These are phyloP conservation scores for Acronicta psi DNA, from an alignment of 2,888 invertebrate species.

Conservation along the genomic window DNA sequence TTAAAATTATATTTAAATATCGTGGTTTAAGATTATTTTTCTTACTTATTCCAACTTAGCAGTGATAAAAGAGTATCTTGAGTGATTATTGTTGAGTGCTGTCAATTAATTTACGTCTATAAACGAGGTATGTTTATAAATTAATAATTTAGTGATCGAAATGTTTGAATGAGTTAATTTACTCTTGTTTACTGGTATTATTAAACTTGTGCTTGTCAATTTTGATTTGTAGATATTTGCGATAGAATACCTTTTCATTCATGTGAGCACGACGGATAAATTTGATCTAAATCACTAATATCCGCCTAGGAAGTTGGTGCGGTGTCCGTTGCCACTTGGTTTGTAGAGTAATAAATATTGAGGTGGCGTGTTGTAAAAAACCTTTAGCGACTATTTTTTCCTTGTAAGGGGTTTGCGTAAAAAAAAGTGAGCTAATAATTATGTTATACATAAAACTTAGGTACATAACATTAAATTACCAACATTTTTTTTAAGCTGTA, in stretches of 20 bases:
- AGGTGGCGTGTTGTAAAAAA: slow-evolving; percentile 33
- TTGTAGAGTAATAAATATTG: slow-evolving; percentile 47
- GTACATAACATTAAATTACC: no score
- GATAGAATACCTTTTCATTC: slow-evolving; percentile 12
- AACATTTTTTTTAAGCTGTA: no score
- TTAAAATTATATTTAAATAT: slow-evolving; percentile 26
- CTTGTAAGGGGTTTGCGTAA: no score
- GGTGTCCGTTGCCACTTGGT: slow-evolving; percentile 38
- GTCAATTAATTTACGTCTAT: slow-evolving; percentile 5
- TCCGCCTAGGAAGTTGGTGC: slow-evolving; percentile 59
- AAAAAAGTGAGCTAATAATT: no score
- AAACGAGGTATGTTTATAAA: slow-evolving; percentile 45
- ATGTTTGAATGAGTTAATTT: slow-evolving; percentile 40
- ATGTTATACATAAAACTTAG: no score
- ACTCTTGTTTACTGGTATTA: slow-evolving; percentile 37
- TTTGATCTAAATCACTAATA: slow-evolving; percentile 70
- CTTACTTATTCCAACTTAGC: slow-evolving; percentile 15
- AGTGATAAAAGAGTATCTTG: slow-evolving; percentile 7
- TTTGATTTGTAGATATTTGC: slow-evolving; percentile 7
- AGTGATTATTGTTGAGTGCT: slow-evolving; percentile 23
- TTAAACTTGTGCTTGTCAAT: slow-evolving; percentile 8
- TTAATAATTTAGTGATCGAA: slow-evolving; percentile 31
- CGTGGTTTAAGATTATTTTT: slow-evolving; percentile 19
- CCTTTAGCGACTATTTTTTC: slow-evolving; percentile 6
- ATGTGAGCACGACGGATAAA: slow-evolving; percentile 45